Evolutionary conservation across 2,888 invertebrate species (phyloP), one percentile per base, ranked within the genome.

Genomic region (Alentia gelatinosa): DNA sequence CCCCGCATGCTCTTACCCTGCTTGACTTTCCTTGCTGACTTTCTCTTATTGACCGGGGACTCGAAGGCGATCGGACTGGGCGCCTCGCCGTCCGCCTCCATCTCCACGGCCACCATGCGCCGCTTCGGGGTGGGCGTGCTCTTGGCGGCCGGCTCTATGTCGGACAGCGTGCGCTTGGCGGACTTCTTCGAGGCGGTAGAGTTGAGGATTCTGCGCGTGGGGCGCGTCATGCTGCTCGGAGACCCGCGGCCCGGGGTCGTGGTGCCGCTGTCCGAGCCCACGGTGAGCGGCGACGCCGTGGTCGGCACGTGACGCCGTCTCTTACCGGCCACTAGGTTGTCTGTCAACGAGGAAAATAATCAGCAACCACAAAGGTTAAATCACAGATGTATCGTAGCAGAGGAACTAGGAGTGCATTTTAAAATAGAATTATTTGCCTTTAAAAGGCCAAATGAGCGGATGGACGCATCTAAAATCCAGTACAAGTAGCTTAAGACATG

Each of bases 301-400:
- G 68, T 19, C 5, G 79, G 79, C 37, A 35, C 37, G 39, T 79
- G 79, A 5, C 86, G 86, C 3, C 86, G 86, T 1, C 86, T 19
- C 47, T 86, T 86, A 26, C 86, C 86, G 7, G 42, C 86, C 1
- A 86, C 86, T 3, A 86, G 86, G 47, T 86, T 86, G 79, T 79
- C 79, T 79, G 39, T 30, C n/a, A n/a, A n/a, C n/a, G n/a, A n/a
- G n/a, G n/a, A n/a, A n/a, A n/a, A n/a, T n/a, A n/a, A n/a, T n/a
- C n/a, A n/a, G n/a, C n/a, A n/a, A n/a, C n/a, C n/a, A n/a, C n/a
- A n/a, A n/a, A n/a, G n/a, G n/a, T n/a, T n/a, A n/a, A n/a, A n/a
- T n/a, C n/a, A n/a, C n/a, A n/a, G n/a, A n/a, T n/a, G n/a, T n/a
- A n/a, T n/a, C n/a, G n/a, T n/a, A n/a, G n/a, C n/a, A n/a, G n/a